phyloP scores from a whole-genome alignment of 2,797 vertebrate species.

The Poecilia velifera region DNA sequence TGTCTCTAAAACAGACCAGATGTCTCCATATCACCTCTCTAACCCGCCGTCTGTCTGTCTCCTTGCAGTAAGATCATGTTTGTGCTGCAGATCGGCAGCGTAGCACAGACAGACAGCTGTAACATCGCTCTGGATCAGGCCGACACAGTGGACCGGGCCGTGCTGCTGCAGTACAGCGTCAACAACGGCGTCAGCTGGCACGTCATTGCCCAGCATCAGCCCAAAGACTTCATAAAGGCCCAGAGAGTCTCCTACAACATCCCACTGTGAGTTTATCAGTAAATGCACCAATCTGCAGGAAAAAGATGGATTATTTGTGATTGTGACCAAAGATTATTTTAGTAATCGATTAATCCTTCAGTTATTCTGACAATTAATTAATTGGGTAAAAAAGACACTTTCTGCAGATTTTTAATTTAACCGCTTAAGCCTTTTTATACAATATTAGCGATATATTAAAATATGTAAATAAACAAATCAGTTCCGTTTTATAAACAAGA shows the following conservation, averaged over 20 bases:
- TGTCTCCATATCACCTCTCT: constrained; percentile 1
- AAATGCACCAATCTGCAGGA: neutral
- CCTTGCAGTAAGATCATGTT: constrained; percentile 97
- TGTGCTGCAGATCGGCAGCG: constrained; percentile 98
- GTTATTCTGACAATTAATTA: too few species aligned
- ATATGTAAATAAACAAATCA: too few species aligned
- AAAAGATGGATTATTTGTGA: neutral
- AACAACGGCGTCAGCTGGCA: constrained; percentile 98
- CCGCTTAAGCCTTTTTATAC: too few species aligned
- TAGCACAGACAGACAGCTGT: constrained; percentile 94
- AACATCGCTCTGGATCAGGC: constrained; percentile 92
- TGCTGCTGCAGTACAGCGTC: constrained; percentile 96
- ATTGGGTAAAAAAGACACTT: too few species aligned
- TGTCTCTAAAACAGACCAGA: neutral
- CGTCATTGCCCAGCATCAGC: constrained; percentile 97
- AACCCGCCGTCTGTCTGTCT: constrained; percentile 7
- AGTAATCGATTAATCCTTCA: too few species aligned
- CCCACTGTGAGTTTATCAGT: constrained; percentile 88
- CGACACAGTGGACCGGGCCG: constrained; percentile 92
- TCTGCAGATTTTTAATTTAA: too few species aligned
- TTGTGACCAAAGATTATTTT: neutral
- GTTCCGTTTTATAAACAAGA: too few species aligned
- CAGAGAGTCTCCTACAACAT: constrained; percentile 98
- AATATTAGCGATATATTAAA: too few species aligned
- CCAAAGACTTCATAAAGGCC: constrained; percentile 97